phyloP scores from a whole-genome alignment of 1,140 invertebrate genomes.

The Aphis craccivora region DNA sequence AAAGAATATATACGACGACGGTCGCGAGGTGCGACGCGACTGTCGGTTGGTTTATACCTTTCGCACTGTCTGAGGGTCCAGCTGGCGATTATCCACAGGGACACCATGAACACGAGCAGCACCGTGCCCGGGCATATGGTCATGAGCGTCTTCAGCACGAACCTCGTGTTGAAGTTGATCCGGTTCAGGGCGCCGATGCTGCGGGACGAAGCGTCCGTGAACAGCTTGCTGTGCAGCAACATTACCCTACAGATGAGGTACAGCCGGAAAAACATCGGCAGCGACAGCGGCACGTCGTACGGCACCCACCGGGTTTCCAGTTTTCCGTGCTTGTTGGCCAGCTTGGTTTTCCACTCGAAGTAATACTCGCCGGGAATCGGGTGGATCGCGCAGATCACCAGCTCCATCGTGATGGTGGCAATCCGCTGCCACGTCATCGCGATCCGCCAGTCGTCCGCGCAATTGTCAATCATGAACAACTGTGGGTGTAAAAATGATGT shows the following conservation, averaged over 20 bases:
- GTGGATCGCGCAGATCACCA: constrained; percentile 95
- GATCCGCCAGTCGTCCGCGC: constrained; percentile 99
- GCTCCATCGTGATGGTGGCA: constrained; percentile 89
- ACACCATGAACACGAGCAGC: constrained; percentile 97
- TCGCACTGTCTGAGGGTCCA: constrained; percentile 99
- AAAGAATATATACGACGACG: neutral
- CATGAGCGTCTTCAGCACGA: constrained; percentile 99
- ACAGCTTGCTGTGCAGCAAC: constrained; percentile 98
- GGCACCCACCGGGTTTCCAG: constrained; percentile 86
- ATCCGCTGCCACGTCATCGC: constrained; percentile 98
- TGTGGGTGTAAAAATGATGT: constrained; percentile 65
- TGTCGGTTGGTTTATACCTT: constrained; percentile 74
- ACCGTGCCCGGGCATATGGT: constrained; percentile 99
- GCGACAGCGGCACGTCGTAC: constrained; percentile 93
- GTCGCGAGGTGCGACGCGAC: neutral
- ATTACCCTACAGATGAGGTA: constrained; percentile 99
- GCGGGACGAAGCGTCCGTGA: constrained; percentile 95
- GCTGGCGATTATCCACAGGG: constrained; percentile 98
- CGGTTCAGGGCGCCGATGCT: constrained; percentile 95
- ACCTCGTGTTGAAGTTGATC: constrained; percentile 99
- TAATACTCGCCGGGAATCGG: constrained; percentile 96
- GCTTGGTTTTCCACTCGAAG: constrained; percentile 95
- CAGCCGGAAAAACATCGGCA: constrained; percentile 99
- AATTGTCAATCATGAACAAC: constrained; percentile 99
- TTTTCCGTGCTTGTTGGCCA: constrained; percentile 88